These are phyloP conservation scores for Haemorhous mexicanus DNA, from an alignment of 2,113 vertebrate species.

Conservation along the genomic window DNA sequence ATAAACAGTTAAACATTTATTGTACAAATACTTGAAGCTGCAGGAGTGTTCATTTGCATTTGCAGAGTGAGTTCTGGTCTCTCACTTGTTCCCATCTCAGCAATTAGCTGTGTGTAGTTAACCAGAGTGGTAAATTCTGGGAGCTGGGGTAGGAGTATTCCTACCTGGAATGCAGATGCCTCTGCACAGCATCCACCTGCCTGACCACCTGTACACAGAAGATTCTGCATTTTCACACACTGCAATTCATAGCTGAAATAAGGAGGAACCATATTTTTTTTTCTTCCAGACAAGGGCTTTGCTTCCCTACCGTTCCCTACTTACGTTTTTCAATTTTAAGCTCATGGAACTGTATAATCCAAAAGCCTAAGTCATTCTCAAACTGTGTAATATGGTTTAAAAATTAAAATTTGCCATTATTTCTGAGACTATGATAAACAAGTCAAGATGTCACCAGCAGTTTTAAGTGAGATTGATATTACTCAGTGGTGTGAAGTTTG, in stretches of 20 bases:
- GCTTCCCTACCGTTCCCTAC: not conserved
- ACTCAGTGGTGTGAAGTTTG: not conserved
- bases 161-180: not conserved
- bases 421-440: slow-evolving; percentile 16
- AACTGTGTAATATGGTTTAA: not conserved
- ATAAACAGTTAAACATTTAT: not conserved
- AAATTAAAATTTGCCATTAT: slow-evolving; percentile 5
- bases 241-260: not conserved
- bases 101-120: not conserved
- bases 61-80: not conserved
- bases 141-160: not conserved
- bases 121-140: not conserved
- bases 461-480: slow-evolving; percentile 40
- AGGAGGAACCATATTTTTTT: not conserved
- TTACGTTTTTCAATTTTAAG: not conserved
- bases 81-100: not conserved
- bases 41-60: not conserved
- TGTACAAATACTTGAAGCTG: not conserved
- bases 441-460: not conserved
- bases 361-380: not conserved
- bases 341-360: not conserved
- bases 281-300: not conserved
- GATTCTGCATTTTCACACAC: not conserved
- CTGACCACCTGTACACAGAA: not conserved
- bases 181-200: not conserved